phyloP scores from a whole-genome alignment of 2,888 invertebrate genomes.

The Acheta domesticus region DNA sequence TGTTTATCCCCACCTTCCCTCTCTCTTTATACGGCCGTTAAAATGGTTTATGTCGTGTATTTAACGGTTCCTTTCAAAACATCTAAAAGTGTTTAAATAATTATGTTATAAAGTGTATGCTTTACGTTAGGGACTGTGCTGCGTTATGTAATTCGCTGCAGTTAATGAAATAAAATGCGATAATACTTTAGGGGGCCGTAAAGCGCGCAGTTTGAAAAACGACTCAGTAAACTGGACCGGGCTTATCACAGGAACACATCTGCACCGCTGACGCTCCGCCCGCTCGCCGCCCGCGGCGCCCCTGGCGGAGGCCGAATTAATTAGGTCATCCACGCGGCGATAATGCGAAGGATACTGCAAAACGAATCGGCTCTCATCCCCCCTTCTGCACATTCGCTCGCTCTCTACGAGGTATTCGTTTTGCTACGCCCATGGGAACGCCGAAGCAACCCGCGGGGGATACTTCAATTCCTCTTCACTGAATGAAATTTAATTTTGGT shows the following conservation, averaged over 20 bases:
- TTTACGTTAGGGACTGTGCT: background rate
- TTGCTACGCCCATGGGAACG: too few relatives aligned
- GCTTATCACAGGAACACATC: background rate
- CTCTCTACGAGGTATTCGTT: too few relatives aligned
- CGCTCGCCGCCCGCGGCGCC: too few relatives aligned
- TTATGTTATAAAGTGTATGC: background rate
- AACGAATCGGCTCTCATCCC: too few relatives aligned
- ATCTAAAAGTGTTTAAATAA: background rate
- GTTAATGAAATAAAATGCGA: slow-evolving; percentile 18
- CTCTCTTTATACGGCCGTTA: slow-evolving; percentile 4
- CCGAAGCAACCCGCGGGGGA: too few relatives aligned
- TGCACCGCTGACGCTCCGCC: background rate
- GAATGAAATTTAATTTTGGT: too few relatives aligned
- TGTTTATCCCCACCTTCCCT: background rate
- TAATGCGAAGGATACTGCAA: too few relatives aligned
- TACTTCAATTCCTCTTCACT: too few relatives aligned
- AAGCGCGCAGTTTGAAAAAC: background rate
- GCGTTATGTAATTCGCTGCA: background rate
- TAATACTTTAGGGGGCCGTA: background rate
- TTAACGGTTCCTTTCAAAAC: background rate
- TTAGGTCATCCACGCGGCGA: too few relatives aligned
- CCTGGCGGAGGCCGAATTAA: too few relatives aligned
- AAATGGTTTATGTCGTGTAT: background rate
- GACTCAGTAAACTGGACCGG: background rate
- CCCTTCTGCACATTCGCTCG: too few relatives aligned